Evolutionary conservation across 1,140 invertebrate species (phyloP), one percentile per base, ranked within the genome.

Genomic region (Drosophila subobscura): DNA sequence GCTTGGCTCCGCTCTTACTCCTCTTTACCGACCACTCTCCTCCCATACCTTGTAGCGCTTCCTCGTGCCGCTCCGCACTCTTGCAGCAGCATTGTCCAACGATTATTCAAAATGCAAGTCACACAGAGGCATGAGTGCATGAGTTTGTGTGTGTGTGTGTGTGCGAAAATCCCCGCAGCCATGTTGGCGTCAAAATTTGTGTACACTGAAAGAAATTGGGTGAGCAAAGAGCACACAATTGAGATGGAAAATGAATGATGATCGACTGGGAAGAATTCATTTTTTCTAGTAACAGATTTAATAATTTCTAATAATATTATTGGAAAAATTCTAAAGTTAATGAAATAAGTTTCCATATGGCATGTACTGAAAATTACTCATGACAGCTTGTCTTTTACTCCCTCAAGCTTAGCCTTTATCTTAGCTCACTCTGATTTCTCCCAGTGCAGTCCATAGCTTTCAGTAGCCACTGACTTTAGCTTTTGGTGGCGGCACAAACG

Each of bases 71-170:
- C 45, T 12, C 29, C 14, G 6, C 29, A 40, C 7, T 29, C 27
- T 3, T 25, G 44, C 42, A 4, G 8, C 6, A 27, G 41, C 40
- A 59, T 44, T 42, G 81, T 77, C 60, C 77, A 47, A 60, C 77
- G 81, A 85, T 85, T 86, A 85, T 81, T 85, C 81, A 85, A 86
- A 85, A 85, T 85, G 81, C 81, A 86, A 86, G 77, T 86, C 77
- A 70, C 77, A 63, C 27, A 66, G 58, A 58, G 50, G 57, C 53
- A 29, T 77, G 40, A 56, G 74, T 50, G 60, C 73, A 41, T 41
- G 29, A 44, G 50, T 29, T 4, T 51, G 37, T 47, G 65, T 51
- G 57, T 37, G 44, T 59, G 55, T 67, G 61, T 42, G 44, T 40
- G 40, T 54, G 41, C 41, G 60, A 49, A 86, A 86, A 88, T 81